phyloP scores from a whole-genome alignment of 2,888 invertebrate genomes.

The Lithophane semibrunnea region DNA sequence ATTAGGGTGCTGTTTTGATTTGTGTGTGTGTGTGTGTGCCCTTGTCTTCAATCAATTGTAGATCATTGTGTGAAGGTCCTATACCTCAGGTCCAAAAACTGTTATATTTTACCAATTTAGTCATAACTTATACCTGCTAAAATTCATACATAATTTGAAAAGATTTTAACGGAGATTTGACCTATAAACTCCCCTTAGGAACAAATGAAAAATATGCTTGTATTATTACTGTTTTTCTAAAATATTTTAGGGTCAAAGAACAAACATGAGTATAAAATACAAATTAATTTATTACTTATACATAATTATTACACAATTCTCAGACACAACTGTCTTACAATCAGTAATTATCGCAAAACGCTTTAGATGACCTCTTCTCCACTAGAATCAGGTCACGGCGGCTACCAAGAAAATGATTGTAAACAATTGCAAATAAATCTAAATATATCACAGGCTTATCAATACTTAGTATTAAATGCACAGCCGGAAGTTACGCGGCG shows the following conservation, averaged over 20 bases:
- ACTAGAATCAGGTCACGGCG: conserved; percentile 39
- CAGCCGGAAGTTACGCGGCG: conserved; percentile 34
- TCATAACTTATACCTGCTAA: background rate
- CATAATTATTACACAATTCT: conserved; percentile 40
- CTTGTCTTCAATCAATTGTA: background rate
- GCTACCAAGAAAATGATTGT: conserved; percentile 27
- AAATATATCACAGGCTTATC: conserved; percentile 63
- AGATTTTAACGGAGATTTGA: too few species aligned
- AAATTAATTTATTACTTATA: conserved; percentile 30
- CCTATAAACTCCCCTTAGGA: background rate
- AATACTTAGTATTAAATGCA: conserved; percentile 57
- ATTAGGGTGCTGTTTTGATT: too few species aligned
- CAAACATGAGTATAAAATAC: conserved; percentile 27
- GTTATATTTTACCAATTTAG: background rate
- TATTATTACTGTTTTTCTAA: background rate
- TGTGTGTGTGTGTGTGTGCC: background rate
- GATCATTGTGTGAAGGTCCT: background rate
- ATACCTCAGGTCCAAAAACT: too few species aligned
- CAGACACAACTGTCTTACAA: conserved; percentile 27
- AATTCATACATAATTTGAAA: background rate
- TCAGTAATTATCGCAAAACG: conserved; percentile 1
- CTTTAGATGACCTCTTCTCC: conserved; percentile 26
- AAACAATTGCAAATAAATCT: conserved; percentile 54
- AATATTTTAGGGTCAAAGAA: conserved; percentile 5
- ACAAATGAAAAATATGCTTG: background rate